phyloP scores from a whole-genome alignment of 2,797 vertebrate genomes.

The Phyllotis vaccarum region DNA sequence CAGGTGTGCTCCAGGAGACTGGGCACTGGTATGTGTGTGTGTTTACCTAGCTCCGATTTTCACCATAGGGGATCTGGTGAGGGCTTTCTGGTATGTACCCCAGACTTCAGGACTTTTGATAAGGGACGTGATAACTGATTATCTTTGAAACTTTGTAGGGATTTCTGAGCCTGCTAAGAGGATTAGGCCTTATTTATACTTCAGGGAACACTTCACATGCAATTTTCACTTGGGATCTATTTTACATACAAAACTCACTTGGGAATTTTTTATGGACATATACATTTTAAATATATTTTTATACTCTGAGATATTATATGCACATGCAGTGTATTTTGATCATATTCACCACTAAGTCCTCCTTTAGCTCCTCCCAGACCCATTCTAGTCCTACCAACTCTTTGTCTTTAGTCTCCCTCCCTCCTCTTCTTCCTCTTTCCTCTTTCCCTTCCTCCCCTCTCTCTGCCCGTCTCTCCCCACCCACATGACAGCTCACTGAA shows the following conservation, averaged over 20 bases:
- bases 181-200: neutral
- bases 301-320: neutral
- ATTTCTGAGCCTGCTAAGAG: neutral
- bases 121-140: neutral
- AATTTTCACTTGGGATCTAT: neutral
- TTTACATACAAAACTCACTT: neutral
- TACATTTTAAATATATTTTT: neutral
- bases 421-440: no score
- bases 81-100: neutral
- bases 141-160: neutral
- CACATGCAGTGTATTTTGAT: neutral
- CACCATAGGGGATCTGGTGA: neutral
- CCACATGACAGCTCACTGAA: neutral
- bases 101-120: neutral
- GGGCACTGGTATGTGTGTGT: no score
- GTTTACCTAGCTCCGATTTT: neutral
- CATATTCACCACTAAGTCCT: neutral
- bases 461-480: neutral
- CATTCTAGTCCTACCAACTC: no score
- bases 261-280: neutral
- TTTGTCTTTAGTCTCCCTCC: neutral
- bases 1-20: neutral
- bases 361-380: neutral
- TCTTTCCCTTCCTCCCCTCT: accelerated
- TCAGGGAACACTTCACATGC: neutral